Evolutionary conservation across 2,888 invertebrate genomes (phyloP).

Genomic region (Unio pictorum): DNA sequence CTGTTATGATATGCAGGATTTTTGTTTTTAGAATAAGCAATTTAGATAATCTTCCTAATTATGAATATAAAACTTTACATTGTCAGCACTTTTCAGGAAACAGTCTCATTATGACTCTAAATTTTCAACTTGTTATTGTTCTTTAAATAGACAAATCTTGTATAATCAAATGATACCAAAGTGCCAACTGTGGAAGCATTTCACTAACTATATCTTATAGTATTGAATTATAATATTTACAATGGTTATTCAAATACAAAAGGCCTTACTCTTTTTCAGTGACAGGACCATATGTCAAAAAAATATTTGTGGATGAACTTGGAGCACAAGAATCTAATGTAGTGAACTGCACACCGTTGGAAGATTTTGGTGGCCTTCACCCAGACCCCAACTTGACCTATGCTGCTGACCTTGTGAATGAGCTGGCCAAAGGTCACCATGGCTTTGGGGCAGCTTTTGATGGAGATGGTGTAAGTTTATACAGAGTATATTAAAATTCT

Average conservation of each 20-base stretch:
- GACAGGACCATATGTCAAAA: conserved; percentile 94
- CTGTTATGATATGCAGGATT: too few relatives aligned
- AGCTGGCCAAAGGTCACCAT: conserved; percentile 78
- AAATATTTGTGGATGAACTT: conserved; percentile 89
- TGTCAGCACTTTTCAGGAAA: too few relatives aligned
- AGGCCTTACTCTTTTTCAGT: conserved; percentile 77
- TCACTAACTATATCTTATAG: too few relatives aligned
- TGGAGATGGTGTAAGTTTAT: conserved; percentile 86
- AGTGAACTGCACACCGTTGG: conserved; percentile 85
- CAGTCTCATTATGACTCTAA: too few relatives aligned
- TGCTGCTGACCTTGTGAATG: conserved; percentile 84
- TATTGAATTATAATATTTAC: too few relatives aligned
- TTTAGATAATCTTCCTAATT: too few relatives aligned
- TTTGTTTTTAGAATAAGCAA: too few relatives aligned
- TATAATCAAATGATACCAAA: too few relatives aligned
- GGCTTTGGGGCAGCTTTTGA: conserved; percentile 97
- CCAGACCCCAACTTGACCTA: conserved; percentile 98
- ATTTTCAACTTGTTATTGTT: too few relatives aligned
- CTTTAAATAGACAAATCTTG: too few relatives aligned
- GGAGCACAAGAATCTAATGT: conserved; percentile 82
- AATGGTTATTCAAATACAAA: not conserved
- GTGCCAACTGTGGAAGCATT: too few relatives aligned
- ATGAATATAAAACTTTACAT: too few relatives aligned
- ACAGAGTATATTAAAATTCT: not conserved
- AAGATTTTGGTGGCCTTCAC: conserved; percentile 94